Evolutionary conservation across 2,113 vertebrate genomes (phyloP), one percentile per base, ranked within the genome.

Genomic region (Oncorhynchus clarkii): DNA sequence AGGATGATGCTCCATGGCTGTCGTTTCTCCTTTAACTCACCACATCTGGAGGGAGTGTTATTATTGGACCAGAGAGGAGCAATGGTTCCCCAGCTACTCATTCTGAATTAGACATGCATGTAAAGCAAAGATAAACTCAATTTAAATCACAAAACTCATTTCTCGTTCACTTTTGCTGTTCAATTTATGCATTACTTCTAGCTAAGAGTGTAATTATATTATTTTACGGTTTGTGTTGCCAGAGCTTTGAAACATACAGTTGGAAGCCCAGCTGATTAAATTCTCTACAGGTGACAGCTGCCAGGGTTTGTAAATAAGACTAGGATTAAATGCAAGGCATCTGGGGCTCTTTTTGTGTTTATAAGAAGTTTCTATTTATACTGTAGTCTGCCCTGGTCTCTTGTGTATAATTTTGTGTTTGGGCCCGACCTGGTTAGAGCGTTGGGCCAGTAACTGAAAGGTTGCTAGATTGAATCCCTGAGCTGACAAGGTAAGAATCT

Each of bases 371-470:
- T 5, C 5, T 72, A 73, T 77, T 12, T n/a, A 59, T 71, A 20
- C 48, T 34, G 34, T 68, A 24, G 26, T 39, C 39, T 51, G 54
- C 4, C 75, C n/a, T 39, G 64, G 71, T 72, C 12, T 68, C 62
- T 59, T 39, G 59, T 77, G 82, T 71, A 73, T 64, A 16, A 39
- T 54, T 54, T 5, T 18, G 51, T 24, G n/a, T 22, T 8, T n/a
- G n/a, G 0, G n/a, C 59, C n/a, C 6, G 16, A 11, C 18, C 16
- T 34, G 34, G 34, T 34, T 34, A 34, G 34, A 7, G 34, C 34
- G 34, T 34, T 34, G 34, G 34, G 34, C 34, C 34, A 34, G 34
- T 34, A 34, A 34, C 34, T 7, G 6, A 7, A 34, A 7, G 34
- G 34, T 1, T 34, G 34, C 34, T 34, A 7, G 34, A 34, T 34